phyloP scores from a whole-genome alignment of 2,888 invertebrate genomes.

The Mesoligia furuncula region DNA sequence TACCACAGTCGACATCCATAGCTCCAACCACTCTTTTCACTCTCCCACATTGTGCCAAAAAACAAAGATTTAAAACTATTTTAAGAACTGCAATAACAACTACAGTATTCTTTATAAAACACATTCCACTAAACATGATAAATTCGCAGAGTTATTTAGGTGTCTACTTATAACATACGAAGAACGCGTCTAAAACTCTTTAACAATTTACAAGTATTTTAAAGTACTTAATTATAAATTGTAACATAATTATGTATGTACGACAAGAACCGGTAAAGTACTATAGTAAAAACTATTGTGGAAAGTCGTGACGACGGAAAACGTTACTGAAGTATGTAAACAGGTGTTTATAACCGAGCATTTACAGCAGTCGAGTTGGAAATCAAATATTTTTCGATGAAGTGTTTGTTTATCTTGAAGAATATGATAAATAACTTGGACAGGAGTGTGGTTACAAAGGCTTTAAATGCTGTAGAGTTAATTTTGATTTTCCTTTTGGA shows the following conservation, averaged over 20 bases:
- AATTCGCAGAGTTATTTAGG: conserved; percentile 19
- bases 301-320: conserved; percentile 76
- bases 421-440: conserved; percentile 39
- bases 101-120: conserved; percentile 53
- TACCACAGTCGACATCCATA: conserved; percentile 81
- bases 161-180: not conserved
- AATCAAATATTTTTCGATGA: conserved; percentile 48
- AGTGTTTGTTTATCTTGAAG: conserved; percentile 39
- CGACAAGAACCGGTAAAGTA: conserved; percentile 11
- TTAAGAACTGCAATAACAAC: conserved; percentile 44
- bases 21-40: conserved; percentile 84
- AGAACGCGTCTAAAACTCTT: conserved; percentile 29
- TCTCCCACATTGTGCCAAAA: conserved; percentile 70
- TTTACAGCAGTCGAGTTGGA: conserved; percentile 36
- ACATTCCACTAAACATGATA: conserved; percentile 49
- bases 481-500: conserved; percentile 9
- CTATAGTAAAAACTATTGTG: conserved; percentile 62
- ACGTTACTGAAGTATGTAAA: conserved; percentile 64
- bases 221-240: conserved; percentile 29
- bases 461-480: conserved; percentile 21
- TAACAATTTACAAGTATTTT: conserved; percentile 24
- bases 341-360: conserved; percentile 65
- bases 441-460: conserved; percentile 31
- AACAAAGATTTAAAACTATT: conserved; percentile 60
- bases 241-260: conserved; percentile 24